These are phyloP conservation scores for Nixonia krombeini DNA, from an alignment of 1,140 invertebrate genomes.

Conservation along the genomic window DNA sequence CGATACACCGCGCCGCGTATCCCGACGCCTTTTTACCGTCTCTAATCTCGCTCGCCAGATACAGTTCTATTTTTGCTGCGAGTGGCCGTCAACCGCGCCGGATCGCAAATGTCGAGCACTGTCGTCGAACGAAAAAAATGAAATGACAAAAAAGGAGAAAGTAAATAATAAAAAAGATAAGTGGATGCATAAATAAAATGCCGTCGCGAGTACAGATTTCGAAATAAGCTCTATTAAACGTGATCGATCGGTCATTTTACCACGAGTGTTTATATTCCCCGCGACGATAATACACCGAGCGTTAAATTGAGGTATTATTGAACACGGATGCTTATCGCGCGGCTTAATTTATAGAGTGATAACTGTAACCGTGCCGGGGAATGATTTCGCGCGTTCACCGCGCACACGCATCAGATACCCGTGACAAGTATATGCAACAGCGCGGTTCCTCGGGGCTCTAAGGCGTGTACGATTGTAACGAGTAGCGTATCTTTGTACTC, in stretches of 20 bases:
- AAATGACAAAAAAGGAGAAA: too few species aligned
- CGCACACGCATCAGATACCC: background rate
- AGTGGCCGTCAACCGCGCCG: too few species aligned
- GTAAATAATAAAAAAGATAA: too few species aligned
- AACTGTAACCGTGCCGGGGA: background rate
- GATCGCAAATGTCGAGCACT: too few species aligned
- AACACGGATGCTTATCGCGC: background rate
- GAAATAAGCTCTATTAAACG: too few species aligned
- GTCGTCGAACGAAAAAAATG: too few species aligned
- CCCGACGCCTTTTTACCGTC: background rate
- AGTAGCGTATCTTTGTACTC: background rate
- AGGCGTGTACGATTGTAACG: background rate
- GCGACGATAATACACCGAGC: background rate
- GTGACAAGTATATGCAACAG: background rate
- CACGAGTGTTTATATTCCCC: too few species aligned
- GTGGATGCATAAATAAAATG: too few species aligned
- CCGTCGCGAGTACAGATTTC: too few species aligned
- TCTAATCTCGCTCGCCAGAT: background rate
- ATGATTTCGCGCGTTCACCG: background rate
- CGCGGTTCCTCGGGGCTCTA: background rate
- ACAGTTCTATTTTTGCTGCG: too few species aligned
- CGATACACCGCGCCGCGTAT: background rate
- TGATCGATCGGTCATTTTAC: too few species aligned
- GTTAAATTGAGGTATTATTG: background rate
- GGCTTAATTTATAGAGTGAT: constrained; percentile 3